phyloP scores from a whole-genome alignment of 2,113 vertebrate genomes.

The Choloepus hoffmanni region DNA sequence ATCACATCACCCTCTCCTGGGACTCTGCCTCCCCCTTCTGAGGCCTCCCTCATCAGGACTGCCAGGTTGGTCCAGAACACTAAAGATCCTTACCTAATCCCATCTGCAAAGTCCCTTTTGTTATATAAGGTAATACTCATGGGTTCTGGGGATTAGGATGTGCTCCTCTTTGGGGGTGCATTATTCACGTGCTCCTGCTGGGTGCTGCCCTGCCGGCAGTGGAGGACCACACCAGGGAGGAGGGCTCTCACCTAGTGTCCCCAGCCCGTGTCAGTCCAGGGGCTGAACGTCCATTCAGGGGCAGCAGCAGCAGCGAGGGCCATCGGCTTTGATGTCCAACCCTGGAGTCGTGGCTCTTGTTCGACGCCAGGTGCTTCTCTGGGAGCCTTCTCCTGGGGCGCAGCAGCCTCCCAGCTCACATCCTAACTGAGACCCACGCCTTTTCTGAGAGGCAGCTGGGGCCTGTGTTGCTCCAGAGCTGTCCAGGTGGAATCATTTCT shows the following conservation, averaged over 20 bases:
- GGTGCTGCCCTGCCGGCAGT: not conserved
- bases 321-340: not conserved
- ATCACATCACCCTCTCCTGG: not conserved
- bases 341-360: not conserved
- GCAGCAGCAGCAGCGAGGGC: not conserved
- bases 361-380: not conserved
- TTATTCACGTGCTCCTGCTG: not conserved
- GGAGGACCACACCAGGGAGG: not conserved
- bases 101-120: not conserved
- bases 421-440: not conserved
- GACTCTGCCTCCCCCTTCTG: not conserved
- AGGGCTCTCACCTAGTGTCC: not conserved
- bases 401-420: not conserved
- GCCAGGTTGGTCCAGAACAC: not conserved
- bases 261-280: not conserved
- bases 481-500: constrained; percentile 30
- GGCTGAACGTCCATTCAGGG: not conserved
- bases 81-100: not conserved
- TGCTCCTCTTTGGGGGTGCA: not conserved
- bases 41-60: not conserved
- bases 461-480: not conserved
- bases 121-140: not conserved
- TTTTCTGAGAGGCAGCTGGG: constrained; percentile 19
- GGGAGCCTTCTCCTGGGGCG: not conserved
- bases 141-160: not conserved